Conservation (phyloP, 1,140 invertebrate genomes). For the Calephelis virginiensis region DNA sequence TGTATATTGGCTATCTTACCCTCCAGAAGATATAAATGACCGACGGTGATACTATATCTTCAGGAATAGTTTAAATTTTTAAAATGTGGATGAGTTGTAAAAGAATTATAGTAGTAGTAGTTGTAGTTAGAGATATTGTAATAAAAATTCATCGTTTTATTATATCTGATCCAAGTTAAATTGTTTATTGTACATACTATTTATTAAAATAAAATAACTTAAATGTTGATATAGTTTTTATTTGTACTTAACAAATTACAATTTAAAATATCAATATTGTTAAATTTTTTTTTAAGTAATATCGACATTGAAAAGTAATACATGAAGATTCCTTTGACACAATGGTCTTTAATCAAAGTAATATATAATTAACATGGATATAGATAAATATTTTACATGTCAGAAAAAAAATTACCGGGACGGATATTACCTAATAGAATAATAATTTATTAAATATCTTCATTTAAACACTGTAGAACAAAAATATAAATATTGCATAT, state of each 20-base stretch:
- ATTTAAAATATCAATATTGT: constrained; percentile 22
- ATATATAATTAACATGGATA: not conserved
- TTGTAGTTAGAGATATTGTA: not conserved
- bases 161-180: not conserved
- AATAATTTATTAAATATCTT: not conserved
- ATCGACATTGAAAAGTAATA: not conserved
- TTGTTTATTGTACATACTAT: not conserved
- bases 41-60: too few species aligned
- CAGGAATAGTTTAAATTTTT: too few species aligned
- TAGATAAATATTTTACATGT: not conserved
- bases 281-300: constrained; percentile 13
- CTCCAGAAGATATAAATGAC: too few species aligned
- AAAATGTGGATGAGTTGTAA: too few species aligned
- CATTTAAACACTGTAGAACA: not conserved
- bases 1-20: too few species aligned
- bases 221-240: constrained; percentile 16
- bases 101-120: too few species aligned
- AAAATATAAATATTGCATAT: not conserved
- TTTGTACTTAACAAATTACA: constrained; percentile 21
- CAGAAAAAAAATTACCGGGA: not conserved
- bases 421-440: constrained; percentile 1
- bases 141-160: not conserved
- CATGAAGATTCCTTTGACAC: not conserved
- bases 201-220: constrained; percentile 13
- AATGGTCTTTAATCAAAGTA: not conserved